Evolutionary conservation across 2,888 invertebrate genomes (phyloP).

Genomic region (Agonopterix arenella): DNA sequence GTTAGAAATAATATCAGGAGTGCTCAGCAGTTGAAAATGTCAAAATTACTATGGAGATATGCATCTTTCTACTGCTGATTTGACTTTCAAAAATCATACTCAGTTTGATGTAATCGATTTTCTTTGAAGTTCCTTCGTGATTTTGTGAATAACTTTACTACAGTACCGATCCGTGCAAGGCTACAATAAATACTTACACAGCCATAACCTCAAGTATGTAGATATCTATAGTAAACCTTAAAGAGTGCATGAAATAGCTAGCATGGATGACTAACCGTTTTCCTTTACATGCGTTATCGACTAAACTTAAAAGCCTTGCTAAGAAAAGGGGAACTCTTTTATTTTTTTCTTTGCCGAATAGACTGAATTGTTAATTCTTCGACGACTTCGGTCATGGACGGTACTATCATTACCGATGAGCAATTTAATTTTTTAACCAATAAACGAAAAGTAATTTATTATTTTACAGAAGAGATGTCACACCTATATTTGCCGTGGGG

Average conservation of each 20-base stretch:
- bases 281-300: constrained; percentile 54
- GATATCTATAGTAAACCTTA: constrained; percentile 5
- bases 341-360: constrained; percentile 32
- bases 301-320: constrained; percentile 61
- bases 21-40: too few species aligned
- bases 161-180: constrained; percentile 18
- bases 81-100: too few species aligned
- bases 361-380: constrained; percentile 44
- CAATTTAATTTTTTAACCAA: not conserved
- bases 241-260: constrained; percentile 16
- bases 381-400: constrained; percentile 51
- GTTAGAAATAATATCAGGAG: too few species aligned
- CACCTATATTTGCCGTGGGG: constrained; percentile 88
- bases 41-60: too few species aligned
- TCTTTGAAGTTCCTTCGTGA: not conserved
- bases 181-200: constrained; percentile 9
- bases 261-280: constrained; percentile 29
- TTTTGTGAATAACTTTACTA: not conserved
- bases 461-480: constrained; percentile 85
- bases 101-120: not conserved
- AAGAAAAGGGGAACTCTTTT: constrained; percentile 48
- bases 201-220: constrained; percentile 10
- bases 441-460: not conserved
- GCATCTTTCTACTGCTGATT: too few species aligned
- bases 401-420: constrained; percentile 16